phyloP scores from a whole-genome alignment of 2,797 vertebrate genomes.

The Pelodytes ibericus region DNA sequence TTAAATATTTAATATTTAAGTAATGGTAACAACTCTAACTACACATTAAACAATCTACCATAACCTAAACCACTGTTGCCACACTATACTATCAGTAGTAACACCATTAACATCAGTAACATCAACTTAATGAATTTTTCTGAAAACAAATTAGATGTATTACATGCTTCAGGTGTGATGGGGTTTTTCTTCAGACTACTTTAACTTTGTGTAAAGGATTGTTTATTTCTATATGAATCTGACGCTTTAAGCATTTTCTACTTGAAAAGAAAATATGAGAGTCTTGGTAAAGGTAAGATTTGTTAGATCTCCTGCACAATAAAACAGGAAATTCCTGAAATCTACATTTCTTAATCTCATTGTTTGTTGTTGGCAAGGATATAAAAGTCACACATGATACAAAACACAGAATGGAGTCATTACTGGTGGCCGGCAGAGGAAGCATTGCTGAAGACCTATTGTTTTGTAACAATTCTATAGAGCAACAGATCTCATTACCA shows the following conservation, averaged over 20 bases:
- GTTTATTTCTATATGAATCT: neutral
- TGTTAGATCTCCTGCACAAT: conserved; percentile 35
- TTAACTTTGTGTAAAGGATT: too few species aligned
- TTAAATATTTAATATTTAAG: too few species aligned
- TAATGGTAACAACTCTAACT: too few species aligned
- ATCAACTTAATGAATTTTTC: too few species aligned
- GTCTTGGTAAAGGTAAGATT: conserved; percentile 10
- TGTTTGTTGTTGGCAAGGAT: conserved; percentile 35
- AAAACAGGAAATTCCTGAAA: conserved; percentile 53
- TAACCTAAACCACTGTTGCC: too few species aligned
- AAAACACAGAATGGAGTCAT: neutral
- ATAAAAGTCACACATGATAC: conserved; percentile 6
- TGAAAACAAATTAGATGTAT: too few species aligned
- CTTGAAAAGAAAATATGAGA: conserved; percentile 1
- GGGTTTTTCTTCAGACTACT: too few species aligned
- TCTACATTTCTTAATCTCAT: conserved; percentile 28
- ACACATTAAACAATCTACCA: too few species aligned
- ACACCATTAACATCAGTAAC: too few species aligned
- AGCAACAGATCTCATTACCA: conserved; percentile 12
- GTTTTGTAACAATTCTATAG: neutral
- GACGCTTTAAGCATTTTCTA: neutral
- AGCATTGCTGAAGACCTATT: conserved; percentile 36
- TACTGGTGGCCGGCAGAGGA: conserved; percentile 27
- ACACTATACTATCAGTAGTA: too few species aligned
- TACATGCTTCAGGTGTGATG: too few species aligned